Conservation (phyloP, 2,797 vertebrate species). For the Pteronotus mesoamericanus region DNA sequence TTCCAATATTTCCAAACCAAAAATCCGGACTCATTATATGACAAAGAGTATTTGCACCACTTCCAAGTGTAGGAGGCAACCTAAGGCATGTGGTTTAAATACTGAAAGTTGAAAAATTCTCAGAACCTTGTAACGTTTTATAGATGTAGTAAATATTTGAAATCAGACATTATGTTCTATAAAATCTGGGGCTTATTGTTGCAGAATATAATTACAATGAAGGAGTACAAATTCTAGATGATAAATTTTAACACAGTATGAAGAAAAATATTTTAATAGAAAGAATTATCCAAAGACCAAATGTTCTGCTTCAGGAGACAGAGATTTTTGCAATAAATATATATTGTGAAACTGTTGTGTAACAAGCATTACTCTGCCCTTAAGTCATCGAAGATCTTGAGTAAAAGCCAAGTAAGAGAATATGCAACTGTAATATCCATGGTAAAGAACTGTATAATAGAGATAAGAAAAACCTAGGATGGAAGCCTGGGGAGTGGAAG, state of each 20-base stretch:
- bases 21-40: neutral
- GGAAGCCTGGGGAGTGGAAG: neutral
- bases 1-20: conserved; percentile 19
- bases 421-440: neutral
- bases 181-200: neutral
- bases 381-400: neutral
- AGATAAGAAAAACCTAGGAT: neutral
- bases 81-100: neutral
- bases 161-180: neutral
- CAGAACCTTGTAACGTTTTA: neutral
- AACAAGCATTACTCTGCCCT: neutral
- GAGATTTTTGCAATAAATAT: neutral
- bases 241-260: neutral
- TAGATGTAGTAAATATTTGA: neutral
- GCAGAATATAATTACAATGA: neutral
- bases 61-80: neutral
- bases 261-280: neutral
- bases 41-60: neutral
- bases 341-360: neutral
- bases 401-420: neutral
- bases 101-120: neutral
- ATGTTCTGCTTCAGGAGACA: neutral
- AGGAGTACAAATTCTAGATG: neutral
- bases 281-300: conserved; percentile 2
- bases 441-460: neutral